Evolutionary conservation across 2,797 vertebrate species (phyloP).

Genomic region (Clarias laeviceps): DNA sequence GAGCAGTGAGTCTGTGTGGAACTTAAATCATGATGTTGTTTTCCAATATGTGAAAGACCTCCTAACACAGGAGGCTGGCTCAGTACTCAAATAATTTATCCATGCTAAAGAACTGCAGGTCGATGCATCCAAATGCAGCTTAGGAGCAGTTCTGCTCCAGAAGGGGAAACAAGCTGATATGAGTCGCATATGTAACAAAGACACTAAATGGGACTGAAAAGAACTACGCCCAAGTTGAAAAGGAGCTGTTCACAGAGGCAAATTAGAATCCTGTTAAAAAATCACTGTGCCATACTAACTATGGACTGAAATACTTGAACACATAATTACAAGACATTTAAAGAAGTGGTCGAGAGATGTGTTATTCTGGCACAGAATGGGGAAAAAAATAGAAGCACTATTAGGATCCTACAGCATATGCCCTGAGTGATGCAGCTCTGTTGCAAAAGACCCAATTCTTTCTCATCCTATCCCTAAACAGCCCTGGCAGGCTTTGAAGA

Average conservation of each 20-base stretch:
- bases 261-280: too few relatives aligned
- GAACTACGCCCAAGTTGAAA: slow-evolving; percentile 28
- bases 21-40: neutral
- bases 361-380: too few relatives aligned
- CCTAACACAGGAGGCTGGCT: neutral
- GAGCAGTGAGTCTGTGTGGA: neutral
- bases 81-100: slow-evolving; percentile 27
- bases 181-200: slow-evolving; percentile 34
- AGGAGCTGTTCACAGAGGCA: slow-evolving; percentile 1
- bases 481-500: too few relatives aligned
- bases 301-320: too few relatives aligned
- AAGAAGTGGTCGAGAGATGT: too few relatives aligned
- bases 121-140: neutral
- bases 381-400: too few relatives aligned
- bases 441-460: too few relatives aligned
- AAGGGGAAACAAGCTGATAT: neutral
- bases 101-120: neutral
- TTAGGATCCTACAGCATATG: too few relatives aligned
- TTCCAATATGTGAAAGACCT: slow-evolving; percentile 21
- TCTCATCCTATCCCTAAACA: too few relatives aligned
- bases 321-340: too few relatives aligned
- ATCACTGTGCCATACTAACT: too few relatives aligned
- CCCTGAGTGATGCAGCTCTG: too few relatives aligned
- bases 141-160: neutral
- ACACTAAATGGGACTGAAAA: neutral